Conservation (phyloP, 92 coral and sea anemone genomes). For the Umimayanthus kanabou region DNA sequence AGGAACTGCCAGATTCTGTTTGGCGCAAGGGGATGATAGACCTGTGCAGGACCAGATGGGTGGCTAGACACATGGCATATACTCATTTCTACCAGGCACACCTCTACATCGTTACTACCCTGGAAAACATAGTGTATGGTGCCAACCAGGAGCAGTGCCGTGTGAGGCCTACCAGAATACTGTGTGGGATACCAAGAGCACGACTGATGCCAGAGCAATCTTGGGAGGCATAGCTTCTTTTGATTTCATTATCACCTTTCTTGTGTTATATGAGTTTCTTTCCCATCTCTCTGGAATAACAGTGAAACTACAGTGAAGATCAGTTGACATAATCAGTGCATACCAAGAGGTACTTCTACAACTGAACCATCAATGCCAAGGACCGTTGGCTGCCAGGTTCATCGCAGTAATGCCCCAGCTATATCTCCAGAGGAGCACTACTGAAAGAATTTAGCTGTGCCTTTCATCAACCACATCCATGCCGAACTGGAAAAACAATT, state of each 20-base stretch:
- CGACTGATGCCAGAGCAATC: constrained; percentile 37
- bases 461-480: constrained; percentile 26
- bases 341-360: constrained; percentile 31
- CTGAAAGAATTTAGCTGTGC: constrained; percentile 38
- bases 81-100: constrained; percentile 10
- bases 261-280: constrained; percentile 41
- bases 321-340: constrained; percentile 36
- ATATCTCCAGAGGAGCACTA: constrained; percentile 35
- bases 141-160: constrained; percentile 36
- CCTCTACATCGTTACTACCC: background rate
- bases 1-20: background rate
- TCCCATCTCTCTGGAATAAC: constrained; percentile 54
- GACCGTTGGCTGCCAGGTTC: constrained; percentile 16
- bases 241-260: background rate
- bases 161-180: constrained; percentile 16
- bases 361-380: constrained; percentile 19
- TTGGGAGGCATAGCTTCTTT: no score
- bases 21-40: constrained; percentile 43
- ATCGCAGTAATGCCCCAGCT: constrained; percentile 35
- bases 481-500: constrained; percentile 40
- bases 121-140: background rate
- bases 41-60: constrained; percentile 51
- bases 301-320: constrained; percentile 48
- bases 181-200: constrained; percentile 28
- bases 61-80: constrained; percentile 38